Percentiles rank a stretch among this genome's conserved stretches.
phyloP scores from a whole-genome alignment of 2,113 vertebrate genomes.

The Brachypodius melanocephalos region DNA sequence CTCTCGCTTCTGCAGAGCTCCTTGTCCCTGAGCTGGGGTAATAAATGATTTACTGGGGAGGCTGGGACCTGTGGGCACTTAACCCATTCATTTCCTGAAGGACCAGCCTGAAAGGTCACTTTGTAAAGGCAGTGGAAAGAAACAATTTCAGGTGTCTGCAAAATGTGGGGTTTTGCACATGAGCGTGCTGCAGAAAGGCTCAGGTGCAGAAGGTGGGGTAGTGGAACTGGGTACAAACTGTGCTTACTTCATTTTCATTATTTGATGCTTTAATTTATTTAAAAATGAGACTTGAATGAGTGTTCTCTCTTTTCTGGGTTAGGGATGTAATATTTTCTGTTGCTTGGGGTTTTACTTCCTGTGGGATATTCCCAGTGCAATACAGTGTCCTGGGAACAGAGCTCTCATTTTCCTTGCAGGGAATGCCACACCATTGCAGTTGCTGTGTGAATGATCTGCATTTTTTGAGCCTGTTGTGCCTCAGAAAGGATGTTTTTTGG shows the following conservation, averaged over 20 bases:
- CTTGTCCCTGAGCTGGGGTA: background rate
- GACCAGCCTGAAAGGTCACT: background rate
- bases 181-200: background rate
- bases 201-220: background rate
- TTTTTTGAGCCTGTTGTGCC: background rate
- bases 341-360: background rate
- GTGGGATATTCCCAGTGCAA: background rate
- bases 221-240: background rate
- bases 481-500: background rate
- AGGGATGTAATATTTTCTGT: background rate
- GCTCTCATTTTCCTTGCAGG: background rate
- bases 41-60: conserved; percentile 52
- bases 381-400: background rate
- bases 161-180: background rate
- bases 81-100: background rate
- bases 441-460: background rate
- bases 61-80: conserved; percentile 12
- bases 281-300: background rate
- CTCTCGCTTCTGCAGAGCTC: background rate
- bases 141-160: background rate
- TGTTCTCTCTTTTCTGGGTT: background rate
- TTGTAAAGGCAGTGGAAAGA: background rate
- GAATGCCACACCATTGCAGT: background rate
- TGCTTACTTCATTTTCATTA: background rate
- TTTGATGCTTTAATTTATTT: background rate